Evolutionary conservation across 1,140 invertebrate genomes (phyloP), one percentile per base, ranked within the genome.

Genomic region (Linepithema humile): DNA sequence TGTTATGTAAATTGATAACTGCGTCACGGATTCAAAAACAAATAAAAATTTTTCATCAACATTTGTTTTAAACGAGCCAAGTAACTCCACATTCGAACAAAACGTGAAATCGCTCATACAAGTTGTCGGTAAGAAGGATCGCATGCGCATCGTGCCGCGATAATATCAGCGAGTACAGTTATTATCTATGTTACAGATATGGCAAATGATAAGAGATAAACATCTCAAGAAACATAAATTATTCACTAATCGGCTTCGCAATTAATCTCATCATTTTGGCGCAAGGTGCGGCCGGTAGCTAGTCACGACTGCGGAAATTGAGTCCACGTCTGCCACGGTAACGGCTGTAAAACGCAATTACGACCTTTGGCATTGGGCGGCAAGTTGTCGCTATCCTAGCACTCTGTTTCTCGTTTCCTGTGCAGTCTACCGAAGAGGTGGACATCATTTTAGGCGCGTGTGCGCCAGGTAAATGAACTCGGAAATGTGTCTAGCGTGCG

Each of bases 341-440:
- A 82, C 75, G 40, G 85, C 62, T 69, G 45, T 29, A 43, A 48
- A 88, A 88, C 32, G 69, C 50, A 87, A 88, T 88, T 87, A 88
- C 86, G 74, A 74, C 53, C 65, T 87, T 87, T 32, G 17, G 15
- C 55, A 26, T 59, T 29, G 23, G 43, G n/a, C 48, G 38, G 45
- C 26, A 65, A 64, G 80, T 77, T 75, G 67, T 48, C 70, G 70
- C 26, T 69, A 53, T 26, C 67, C 50, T 12, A 38, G 40, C 29
- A 60, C 17, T 75, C 62, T 40, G 50, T 69, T 87, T 20, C 82
- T 78, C 75, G 83, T 88, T 88, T 88, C 86, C 86, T 88, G 85
- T 32, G 35, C 48, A 29, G 65, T 77, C 45, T 84, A 29, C 17
- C 86, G 55, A 55, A 32, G 73, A 64, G 50, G 3, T 55, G 84